A percentile compares a stretch with the other conserved stretches of the same genome.
These are phyloP conservation scores for Eupleurogrammus muticus DNA, from an alignment of 2,797 vertebrate species.

Conservation along the genomic window DNA sequence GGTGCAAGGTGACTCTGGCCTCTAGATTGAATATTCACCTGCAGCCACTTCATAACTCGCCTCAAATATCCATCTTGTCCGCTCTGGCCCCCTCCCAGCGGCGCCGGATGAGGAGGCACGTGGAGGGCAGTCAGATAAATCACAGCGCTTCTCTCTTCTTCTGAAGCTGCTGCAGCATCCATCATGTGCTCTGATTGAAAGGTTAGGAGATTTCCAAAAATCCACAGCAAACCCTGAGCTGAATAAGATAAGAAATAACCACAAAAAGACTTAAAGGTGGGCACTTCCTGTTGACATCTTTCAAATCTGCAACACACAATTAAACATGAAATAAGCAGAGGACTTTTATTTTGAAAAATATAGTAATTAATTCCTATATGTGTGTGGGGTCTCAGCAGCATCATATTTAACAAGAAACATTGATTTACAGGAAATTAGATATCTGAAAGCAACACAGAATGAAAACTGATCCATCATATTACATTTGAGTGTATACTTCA, in stretches of 20 bases:
- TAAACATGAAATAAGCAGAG: too few species aligned
- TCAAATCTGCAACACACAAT: too few species aligned
- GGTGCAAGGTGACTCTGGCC: constrained; percentile 41
- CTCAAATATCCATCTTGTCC: constrained; percentile 39
- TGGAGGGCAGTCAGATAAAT: constrained; percentile 37
- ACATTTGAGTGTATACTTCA: too few species aligned
- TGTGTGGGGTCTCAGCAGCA: too few species aligned
- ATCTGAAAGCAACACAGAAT: too few species aligned
- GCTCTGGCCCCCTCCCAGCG: not conserved
- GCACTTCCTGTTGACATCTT: not conserved
- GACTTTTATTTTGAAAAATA: too few species aligned
- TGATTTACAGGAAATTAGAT: too few species aligned
- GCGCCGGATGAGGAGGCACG: constrained; percentile 3
- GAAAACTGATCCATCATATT: too few species aligned
- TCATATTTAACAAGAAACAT: too few species aligned
- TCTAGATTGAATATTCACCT: not conserved
- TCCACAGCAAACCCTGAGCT: constrained; percentile 10
- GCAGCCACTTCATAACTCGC: constrained; percentile 18
- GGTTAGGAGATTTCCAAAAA: not conserved
- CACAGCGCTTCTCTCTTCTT: not conserved
- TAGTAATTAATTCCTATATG: too few species aligned
- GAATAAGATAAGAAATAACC: constrained; percentile 2
- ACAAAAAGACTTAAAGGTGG: not conserved
- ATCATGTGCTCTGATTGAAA: constrained; percentile 9
- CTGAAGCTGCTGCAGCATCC: constrained; percentile 34